Evolutionary conservation across 2,113 vertebrate species (phyloP).

Genomic region (Manacus vitellinus): DNA sequence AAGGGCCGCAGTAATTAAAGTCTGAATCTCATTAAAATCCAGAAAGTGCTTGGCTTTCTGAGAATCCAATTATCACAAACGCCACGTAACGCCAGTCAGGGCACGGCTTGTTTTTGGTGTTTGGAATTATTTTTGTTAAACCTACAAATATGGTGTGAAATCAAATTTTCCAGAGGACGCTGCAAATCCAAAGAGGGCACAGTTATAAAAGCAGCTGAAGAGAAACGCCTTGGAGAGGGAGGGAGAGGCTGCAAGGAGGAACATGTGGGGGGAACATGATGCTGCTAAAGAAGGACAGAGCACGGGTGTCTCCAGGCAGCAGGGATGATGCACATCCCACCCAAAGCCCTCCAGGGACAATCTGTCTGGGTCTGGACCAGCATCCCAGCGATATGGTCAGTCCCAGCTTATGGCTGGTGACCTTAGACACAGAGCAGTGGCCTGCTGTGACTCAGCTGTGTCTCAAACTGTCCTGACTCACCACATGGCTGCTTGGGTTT

Average conservation of each 20-base stretch:
- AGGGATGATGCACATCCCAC: not conserved
- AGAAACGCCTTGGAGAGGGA: not conserved
- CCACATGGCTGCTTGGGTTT: not conserved
- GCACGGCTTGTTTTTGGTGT: slow-evolving; percentile 32
- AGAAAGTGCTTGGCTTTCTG: slow-evolving; percentile 63
- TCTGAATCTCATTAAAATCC: slow-evolving; percentile 62
- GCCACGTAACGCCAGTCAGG: slow-evolving; percentile 30
- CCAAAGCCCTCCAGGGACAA: not conserved
- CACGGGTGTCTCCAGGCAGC: not conserved
- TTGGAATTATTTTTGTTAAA: slow-evolving; percentile 50
- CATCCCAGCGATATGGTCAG: not conserved
- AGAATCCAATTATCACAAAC: slow-evolving; percentile 65
- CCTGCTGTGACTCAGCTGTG: not conserved
- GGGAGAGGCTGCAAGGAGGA: not conserved
- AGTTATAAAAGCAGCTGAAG: slow-evolving; percentile 1
- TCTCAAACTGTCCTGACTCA: not conserved
- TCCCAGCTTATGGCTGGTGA: not conserved
- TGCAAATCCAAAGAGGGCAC: not conserved
- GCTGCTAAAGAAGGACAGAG: not conserved
- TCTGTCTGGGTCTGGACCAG: not conserved
- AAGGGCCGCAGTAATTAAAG: slow-evolving; percentile 62
- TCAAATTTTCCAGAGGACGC: slow-evolving; percentile 17
- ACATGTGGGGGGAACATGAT: not conserved
- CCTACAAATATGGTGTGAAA: slow-evolving; percentile 34
- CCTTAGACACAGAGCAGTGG: not conserved